Conservation (phyloP, 2,888 invertebrate genomes). For the Opisthograptis luteolata region DNA sequence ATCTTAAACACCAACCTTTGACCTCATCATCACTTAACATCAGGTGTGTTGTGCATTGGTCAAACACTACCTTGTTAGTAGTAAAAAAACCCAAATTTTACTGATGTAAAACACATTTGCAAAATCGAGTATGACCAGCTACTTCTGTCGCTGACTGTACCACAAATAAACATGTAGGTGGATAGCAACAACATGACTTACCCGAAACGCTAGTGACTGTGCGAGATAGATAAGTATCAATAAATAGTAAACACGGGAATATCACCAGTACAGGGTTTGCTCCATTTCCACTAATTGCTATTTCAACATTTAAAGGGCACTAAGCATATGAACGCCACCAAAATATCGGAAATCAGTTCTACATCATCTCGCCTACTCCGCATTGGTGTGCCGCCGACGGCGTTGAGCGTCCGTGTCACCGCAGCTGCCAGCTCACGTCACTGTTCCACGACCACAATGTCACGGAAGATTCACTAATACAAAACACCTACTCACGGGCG, state of each 20-base stretch:
- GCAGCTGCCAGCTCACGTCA: slow-evolving; percentile 60
- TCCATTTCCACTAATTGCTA: slow-evolving; percentile 39
- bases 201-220: slow-evolving; percentile 18
- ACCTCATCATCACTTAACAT: no score
- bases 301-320: slow-evolving; percentile 72
- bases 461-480: slow-evolving; percentile 77
- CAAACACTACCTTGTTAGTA: no score
- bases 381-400: slow-evolving; percentile 59
- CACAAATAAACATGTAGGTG: slow-evolving; percentile 44
- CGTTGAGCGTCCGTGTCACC: slow-evolving; percentile 73
- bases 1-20: no score
- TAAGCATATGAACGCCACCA: slow-evolving; percentile 81
- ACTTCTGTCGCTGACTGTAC: no score
- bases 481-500: slow-evolving; percentile 73
- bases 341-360: slow-evolving; percentile 76
- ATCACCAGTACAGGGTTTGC: slow-evolving; percentile 67
- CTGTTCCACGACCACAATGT: slow-evolving; percentile 64
- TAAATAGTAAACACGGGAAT: slow-evolving; percentile 48
- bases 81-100: no score
- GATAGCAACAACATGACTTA: slow-evolving; percentile 21
- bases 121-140: no score
- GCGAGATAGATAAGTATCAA: slow-evolving; percentile 20
- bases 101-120: no score
- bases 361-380: slow-evolving; percentile 67
- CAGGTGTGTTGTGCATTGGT: no score